Base-by-base conservation (phyloP, 2,797 vertebrate species). In the Cyprinella venusta region DNA sequence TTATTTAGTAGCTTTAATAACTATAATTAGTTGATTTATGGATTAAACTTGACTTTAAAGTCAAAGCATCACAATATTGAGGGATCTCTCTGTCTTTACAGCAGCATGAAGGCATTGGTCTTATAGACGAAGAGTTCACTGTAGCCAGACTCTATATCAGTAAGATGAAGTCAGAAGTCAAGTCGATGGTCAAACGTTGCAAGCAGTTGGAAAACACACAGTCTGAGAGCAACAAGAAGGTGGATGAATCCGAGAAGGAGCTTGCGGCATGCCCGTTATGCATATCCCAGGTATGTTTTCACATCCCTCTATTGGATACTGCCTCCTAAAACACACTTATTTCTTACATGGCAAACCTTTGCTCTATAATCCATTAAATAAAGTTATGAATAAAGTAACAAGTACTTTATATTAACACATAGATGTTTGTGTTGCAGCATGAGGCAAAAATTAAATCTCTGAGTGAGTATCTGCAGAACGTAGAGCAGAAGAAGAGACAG, bases 81-180 rank as follows among this genome's bases (percentile, higher is more conserved):
- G 18, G 6, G 50, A 36, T 64, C 16, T 69, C 18, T 69, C 21
- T 76, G 33, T 61, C 33, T 64, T 26, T 36, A 8, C 89, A 97
- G 96, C 97, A 98, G 74, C 97, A 97, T 42, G 97, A 99, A 89
- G 97, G 97, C 91, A 97, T 94, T 50, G 97, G 98, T 6, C 93
- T 97, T 88, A 97, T 98, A 42, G 98, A 99, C 76, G 98, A 99
- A 87, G 97, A 99, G 91, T 98, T 99, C 90, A 99, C 98, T 0
- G 94, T 96, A 54, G 97, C 96, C 0, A 96, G 98, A 38, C 95
- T 99, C 72, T 99, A 97, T 89, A 97, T 99, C 88, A 97, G 97
- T 82, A 99, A 99, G 92, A 97, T 99, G 97, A 99, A 99, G 90
- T 98, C 97, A 0, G 98, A 98, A 94, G 97, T 99, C 75, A 98